Base-by-base conservation (phyloP, 2,797 vertebrate genomes). In the Sebastes itinus region DNA sequence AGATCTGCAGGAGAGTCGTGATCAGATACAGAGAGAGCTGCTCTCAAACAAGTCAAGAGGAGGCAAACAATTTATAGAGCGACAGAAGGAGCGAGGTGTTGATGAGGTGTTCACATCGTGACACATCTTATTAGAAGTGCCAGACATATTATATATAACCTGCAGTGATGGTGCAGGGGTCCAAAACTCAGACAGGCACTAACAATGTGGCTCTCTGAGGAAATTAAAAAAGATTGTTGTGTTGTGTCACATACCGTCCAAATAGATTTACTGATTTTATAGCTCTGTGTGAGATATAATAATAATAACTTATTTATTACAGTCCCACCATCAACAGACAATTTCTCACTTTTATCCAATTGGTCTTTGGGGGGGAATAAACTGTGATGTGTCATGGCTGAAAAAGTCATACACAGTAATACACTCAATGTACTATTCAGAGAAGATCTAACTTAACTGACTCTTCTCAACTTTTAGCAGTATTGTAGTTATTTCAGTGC, bases 171-270 rank as follows among this genome's bases (percentile, higher is more conserved):
- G 38, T 68, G 76, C 5, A 6, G 12, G 28, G 70, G 70, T 66
- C 59, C 71, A 58, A 58, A 58, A 72, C 70, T 75, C 90, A 85
- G 86, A 86, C 81, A 33, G 73, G 3, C 20, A 3, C 42, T 10
- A 61, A 78, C 74, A 73, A 69, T 4, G 13, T 1, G 56, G 14
- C 59, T 89, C 92, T 89, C 92, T 33, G 75, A 87, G 90, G 92
- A 93, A 93, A 93, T 93, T 74, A 90, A 91, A 89, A 27, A 60
- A 49, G 18, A 79, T 78, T 60, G 52, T 63, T 75, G 72, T 64
- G 72, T 59, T 72, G 33, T 35, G 33, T 73, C 38, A 64, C 67
- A 58, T 10, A 35, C 33, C 28, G 28, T 22, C 38, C 28, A 25
- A 69, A 58, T 10, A 12, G 18, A 61, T 58, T 22, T 27, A 13